These are phyloP conservation scores for Lithobates pipiens DNA, from an alignment of 2,797 vertebrate species.

Conservation along the genomic window DNA sequence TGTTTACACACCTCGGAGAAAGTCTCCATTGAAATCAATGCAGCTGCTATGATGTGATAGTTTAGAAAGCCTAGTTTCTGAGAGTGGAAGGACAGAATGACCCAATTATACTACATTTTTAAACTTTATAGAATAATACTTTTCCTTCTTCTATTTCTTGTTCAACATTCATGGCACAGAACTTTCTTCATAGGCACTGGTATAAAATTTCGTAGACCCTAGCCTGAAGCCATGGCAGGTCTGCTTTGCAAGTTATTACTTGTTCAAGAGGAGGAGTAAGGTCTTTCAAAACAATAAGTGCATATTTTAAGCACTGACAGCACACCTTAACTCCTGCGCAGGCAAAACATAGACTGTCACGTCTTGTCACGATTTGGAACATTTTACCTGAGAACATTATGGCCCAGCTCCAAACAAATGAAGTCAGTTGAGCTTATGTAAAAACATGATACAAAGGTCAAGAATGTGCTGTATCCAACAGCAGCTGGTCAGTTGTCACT, in stretches of 20 bases:
- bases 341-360: conserved; percentile 1
- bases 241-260: background rate
- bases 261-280: conserved; percentile 1
- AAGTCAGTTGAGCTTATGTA: background rate
- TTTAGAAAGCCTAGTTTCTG: background rate
- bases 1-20: too few species aligned
- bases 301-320: conserved; percentile 20
- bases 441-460: background rate
- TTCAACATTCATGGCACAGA: background rate
- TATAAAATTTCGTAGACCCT: background rate
- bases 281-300: background rate
- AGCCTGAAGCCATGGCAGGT: background rate
- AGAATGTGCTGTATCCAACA: background rate
- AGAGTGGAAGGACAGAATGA: background rate
- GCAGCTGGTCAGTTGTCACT: background rate
- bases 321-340: background rate
- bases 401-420: background rate
- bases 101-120: background rate
- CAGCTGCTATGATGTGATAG: background rate
- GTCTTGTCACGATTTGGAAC: conserved; percentile 1
- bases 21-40: too few species aligned
- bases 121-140: background rate
- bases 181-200: background rate
- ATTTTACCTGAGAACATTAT: background rate
- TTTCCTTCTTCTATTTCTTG: background rate